phyloP scores from a whole-genome alignment of 2,113 vertebrate genomes.

The Colossoma macropomum region DNA sequence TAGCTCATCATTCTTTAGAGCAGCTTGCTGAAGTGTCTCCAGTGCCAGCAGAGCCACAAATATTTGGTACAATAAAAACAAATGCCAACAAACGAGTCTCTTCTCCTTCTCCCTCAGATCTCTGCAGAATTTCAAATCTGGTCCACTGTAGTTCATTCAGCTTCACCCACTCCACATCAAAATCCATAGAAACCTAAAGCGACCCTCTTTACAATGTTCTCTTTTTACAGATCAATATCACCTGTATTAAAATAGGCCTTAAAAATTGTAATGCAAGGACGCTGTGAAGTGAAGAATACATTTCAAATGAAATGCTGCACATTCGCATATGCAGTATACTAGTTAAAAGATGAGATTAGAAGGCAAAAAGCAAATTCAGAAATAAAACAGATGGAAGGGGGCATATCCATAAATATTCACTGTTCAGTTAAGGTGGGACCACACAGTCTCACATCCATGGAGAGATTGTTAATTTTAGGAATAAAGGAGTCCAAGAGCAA shows the following conservation, averaged over 20 bases:
- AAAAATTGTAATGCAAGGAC: slow-evolving; percentile 20
- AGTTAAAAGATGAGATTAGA: slow-evolving; percentile 7
- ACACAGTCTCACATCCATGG: not conserved
- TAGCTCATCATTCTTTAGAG: slow-evolving; percentile 53
- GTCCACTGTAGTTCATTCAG: slow-evolving; percentile 48
- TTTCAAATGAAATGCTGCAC: slow-evolving; percentile 25
- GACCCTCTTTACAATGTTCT: slow-evolving; percentile 21
- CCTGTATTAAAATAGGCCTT: slow-evolving; percentile 33
- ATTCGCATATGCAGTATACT: slow-evolving; percentile 20
- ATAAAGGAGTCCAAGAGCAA: slow-evolving; percentile 21
- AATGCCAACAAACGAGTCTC: slow-evolving; percentile 39
- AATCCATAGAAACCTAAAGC: slow-evolving; percentile 16
- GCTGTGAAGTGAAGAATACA: slow-evolving; percentile 9
- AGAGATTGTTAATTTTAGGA: not conserved
- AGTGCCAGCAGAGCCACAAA: slow-evolving; percentile 65
- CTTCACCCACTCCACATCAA: not conserved
- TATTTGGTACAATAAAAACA: slow-evolving; percentile 77
- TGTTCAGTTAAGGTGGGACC: not conserved
- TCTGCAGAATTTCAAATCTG: slow-evolving; percentile 28
- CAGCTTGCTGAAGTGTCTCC: slow-evolving; percentile 56
- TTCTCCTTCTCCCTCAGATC: slow-evolving; percentile 19
- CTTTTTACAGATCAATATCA: slow-evolving; percentile 3
- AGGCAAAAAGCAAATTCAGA: not conserved
- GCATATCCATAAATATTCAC: slow-evolving; percentile 33
- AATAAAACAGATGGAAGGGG: slow-evolving; percentile 25